Base-by-base conservation (phyloP, 2,888 invertebrate species). In the Litoditis marina region DNA sequence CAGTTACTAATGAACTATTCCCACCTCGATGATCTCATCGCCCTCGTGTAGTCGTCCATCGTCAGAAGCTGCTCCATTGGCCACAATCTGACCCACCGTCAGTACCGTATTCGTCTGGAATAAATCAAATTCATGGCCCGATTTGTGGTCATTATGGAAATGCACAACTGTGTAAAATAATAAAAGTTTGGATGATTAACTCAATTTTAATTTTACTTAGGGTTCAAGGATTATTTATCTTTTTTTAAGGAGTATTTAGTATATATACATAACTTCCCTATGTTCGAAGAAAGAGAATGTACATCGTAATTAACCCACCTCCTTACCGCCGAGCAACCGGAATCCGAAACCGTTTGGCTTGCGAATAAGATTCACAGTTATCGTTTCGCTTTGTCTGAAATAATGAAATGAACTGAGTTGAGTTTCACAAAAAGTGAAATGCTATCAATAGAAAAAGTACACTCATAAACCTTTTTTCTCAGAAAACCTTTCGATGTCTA, bases 341-440 rank as follows among this genome's bases (percentile, higher is more conserved):
- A 98, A 98, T 8, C 96, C 98, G 86, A 98, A 98, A 2, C 96
- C 96, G 60, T 90, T 90, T 39, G 92, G 90, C 77, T 92, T 92
- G n/a, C 93, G 88, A 52, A 90, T 90, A 56, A 96, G 85, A 0
- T 91, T 90, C 8, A 95, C 90, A 62, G 89, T 85, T 73, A 90
- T 88, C 77, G 90, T 90, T 47, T 89, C 87, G 79, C 85, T 68
- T n/a, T 3, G 56, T 32, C 19, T 27, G 25, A 25, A n/a, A n/a
- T n/a, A 25, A n/a, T 16, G 47, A 30, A n/a, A 5, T 47, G 7
- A 6, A 47, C n/a, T 28, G 13, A n/a, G n/a, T n/a, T n/a, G n/a
- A n/a, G n/a, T n/a, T n/a, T n/a, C n/a, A n/a, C n/a, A n/a, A n/a
- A n/a, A n/a, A n/a, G n/a, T n/a, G n/a, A n/a, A n/a, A n/a, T n/a